Evolutionary conservation across 2,797 vertebrate genomes (phyloP), one percentile per base, ranked within the genome.

Genomic region (Heterohyrax brucei): DNA sequence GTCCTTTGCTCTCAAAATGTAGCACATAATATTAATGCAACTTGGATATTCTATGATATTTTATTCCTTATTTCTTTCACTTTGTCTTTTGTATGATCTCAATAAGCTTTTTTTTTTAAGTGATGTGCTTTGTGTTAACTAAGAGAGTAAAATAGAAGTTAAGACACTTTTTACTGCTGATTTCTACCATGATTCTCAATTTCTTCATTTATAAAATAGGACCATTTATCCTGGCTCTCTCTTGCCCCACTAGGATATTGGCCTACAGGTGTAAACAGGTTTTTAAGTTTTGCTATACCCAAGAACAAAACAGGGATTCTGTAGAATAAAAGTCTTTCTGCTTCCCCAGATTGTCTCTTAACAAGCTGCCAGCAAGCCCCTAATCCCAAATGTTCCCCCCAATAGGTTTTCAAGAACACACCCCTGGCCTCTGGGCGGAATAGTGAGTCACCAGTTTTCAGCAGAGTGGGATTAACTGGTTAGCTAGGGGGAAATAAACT

Each of bases 1-100:
- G 24, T 21, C 19, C 0, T 84, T 16, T 46, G 68, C 46, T 93
- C 61, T 92, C 53, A 8, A 88, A 80, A 92, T 62, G 66, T 46
- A 21, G 50, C 30, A 7, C 16, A 33, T 46, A 87, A n/a, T 85
- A 89, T 28, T 44, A 53, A 81, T 46, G n/a, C 77, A 76, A 87
- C 53, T 64, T 76, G 12, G 19, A 24, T 90, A 26, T 64, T 81
- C 64, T 10, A 1, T 46, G 89, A 76, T 3, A 24, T 72, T 24
- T 39, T 10, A 24, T 91, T 91, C 33, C 61, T 21, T 46, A 10
- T 16, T 56, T 70, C 72, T 39, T 81, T 18, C 24, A 28, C 50
- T 79, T 92, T 8, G 16, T 39, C 59, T 95, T 95, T 81, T 68
- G 28, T 10, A 16, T 64, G 24, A 78, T 76, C 28, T 96, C 46